Evolutionary conservation across 1,140 invertebrate species (phyloP), one percentile per base, ranked within the genome.

Genomic region (Brachionus koreanus): DNA sequence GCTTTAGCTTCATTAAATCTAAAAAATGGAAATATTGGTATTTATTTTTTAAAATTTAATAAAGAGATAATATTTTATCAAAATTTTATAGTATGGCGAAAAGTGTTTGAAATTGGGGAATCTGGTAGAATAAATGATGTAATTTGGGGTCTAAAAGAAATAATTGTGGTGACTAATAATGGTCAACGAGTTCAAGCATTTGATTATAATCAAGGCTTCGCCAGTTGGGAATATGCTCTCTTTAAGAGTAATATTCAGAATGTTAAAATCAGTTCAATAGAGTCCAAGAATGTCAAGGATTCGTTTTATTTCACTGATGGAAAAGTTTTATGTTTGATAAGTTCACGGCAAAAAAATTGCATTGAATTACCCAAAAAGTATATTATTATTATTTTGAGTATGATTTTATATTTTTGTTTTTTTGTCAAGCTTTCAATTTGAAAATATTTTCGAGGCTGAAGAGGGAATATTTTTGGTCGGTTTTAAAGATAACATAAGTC

Each of bases 1-100:
- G 61, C 33, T 23, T 39, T 79, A 10, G 76, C 49, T 12, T 57
- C 33, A 19, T 37, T 79, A 61, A 79, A 79, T 33, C n/a, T 57
- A 23, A 57, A 65, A 79, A 42, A 25, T 25, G 76, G 76, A n/a
- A 57, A 79, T 43, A 57, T 79, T 77, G 74, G 74, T 77, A 77
- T 9, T 25, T 49, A 9, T 19, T 35, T 10, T 7, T 39, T 42
- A 39, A 39, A 69, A 6, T 69, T 16, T 37, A n/a, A 16, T 3
- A 16, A 69, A 69, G 65, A 37, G 39, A n/a, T 19, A 7, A 37
- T 2, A 6, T 23, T 42, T 16, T n/a, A 69, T 69, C 6, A 0
- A 13, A 69, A 65, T 23, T 13, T 52, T 52, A 19, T 12, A 81
- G 61, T 43, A 13, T 82, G 79, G 79, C 37, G 79, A 52, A 82